Conservation (phyloP, 2,888 invertebrate genomes). For the Bombyx huttoni region DNA sequence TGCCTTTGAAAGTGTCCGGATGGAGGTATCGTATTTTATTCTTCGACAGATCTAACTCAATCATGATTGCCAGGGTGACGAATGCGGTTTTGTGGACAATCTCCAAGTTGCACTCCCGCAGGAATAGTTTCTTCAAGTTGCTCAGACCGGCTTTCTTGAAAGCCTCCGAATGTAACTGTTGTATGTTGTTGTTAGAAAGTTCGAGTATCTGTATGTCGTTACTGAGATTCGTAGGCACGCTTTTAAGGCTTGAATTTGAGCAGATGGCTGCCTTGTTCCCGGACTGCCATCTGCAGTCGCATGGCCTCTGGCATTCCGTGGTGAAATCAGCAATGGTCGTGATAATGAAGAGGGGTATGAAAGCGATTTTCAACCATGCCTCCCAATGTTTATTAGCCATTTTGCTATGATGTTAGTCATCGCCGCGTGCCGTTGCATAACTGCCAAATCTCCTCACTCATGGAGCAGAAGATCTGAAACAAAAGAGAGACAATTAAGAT, state of each 20-base stretch:
- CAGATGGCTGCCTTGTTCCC: conserved; percentile 91
- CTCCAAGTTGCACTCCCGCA: conserved; percentile 82
- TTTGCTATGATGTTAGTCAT: conserved; percentile 60
- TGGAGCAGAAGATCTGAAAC: conserved; percentile 57
- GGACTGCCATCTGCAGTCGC: conserved; percentile 89
- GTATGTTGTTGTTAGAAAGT: conserved; percentile 79
- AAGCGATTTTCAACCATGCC: conserved; percentile 57
- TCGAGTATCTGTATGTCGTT: conserved; percentile 81
- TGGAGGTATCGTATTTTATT: conserved; percentile 79
- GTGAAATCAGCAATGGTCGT: conserved; percentile 68
- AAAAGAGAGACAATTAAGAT: conserved; percentile 15
- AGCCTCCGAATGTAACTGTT: conserved; percentile 75
- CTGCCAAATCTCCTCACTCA: conserved; percentile 25
- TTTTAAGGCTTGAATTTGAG: conserved; percentile 74
- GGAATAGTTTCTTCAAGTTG: conserved; percentile 85
- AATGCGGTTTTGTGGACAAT: conserved; percentile 82
- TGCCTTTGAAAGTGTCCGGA: conserved; percentile 80
- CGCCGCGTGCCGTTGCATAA: conserved; percentile 59
- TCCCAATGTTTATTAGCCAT: conserved; percentile 66
- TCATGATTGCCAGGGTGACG: conserved; percentile 80
- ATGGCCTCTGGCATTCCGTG: conserved; percentile 77
- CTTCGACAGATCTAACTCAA: conserved; percentile 85
- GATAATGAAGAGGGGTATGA: conserved; percentile 40
- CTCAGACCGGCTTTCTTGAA: conserved; percentile 80
- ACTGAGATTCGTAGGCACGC: conserved; percentile 82